Percentiles rank a stretch among this genome's conserved stretches.
Evolutionary conservation across 2,797 vertebrate species (phyloP).

Genomic region (Darevskia mixta): DNA sequence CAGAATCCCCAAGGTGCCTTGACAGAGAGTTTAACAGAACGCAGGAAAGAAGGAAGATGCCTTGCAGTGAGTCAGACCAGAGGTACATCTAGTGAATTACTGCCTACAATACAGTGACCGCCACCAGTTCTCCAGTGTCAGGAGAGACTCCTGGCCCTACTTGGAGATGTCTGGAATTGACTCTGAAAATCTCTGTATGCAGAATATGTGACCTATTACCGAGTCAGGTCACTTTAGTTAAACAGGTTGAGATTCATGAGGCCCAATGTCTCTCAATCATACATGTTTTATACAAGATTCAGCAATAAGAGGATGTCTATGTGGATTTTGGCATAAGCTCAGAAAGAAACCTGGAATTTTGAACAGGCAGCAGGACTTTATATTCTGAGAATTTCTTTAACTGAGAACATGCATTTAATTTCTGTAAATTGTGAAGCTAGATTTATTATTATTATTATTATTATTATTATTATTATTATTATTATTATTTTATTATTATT

Average conservation of each 20-base stretch:
- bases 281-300: not conserved
- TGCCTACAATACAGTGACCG: too few relatives aligned
- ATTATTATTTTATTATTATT: too few relatives aligned
- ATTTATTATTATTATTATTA: not conserved
- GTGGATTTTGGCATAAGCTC: not conserved
- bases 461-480: not conserved
- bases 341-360: slow-evolving; percentile 6
- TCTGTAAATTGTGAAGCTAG: not conserved
- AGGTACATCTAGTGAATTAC: too few relatives aligned
- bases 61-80: too few relatives aligned
- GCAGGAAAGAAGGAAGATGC: too few relatives aligned
- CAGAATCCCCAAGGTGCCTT: not conserved
- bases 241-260: not conserved
- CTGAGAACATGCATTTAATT: not conserved
- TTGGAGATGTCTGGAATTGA: too few relatives aligned
- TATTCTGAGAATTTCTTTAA: not conserved
- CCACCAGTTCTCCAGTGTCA: too few relatives aligned
- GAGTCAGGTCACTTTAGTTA: not conserved
- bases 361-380: not conserved
- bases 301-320: not conserved
- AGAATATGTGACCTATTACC: too few relatives aligned
- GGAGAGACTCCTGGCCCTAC: too few relatives aligned
- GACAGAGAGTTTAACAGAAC: not conserved
- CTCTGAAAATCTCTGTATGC: too few relatives aligned
- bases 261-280: not conserved